A percentile compares a stretch with the other conserved stretches of the same genome.
phyloP scores from a whole-genome alignment of 1,140 invertebrate genomes.

The Thrips palmi region DNA sequence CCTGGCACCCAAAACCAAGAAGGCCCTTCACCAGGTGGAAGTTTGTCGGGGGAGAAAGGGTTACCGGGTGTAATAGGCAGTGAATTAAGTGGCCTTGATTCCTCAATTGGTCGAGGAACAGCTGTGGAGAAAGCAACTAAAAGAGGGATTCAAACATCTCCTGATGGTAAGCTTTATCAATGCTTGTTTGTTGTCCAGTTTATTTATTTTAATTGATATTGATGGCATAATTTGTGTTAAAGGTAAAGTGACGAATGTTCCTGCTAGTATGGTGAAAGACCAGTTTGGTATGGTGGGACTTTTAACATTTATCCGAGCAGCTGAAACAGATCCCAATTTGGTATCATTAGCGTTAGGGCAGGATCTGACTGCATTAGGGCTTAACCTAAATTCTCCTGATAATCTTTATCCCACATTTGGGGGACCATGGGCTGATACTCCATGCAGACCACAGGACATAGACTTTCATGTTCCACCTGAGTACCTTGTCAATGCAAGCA shows the following conservation, averaged over 20 bases:
- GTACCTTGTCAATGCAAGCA: conserved; percentile 88
- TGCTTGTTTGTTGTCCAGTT: not conserved
- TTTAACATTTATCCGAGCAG: conserved; percentile 90
- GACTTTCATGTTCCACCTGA: conserved; percentile 97
- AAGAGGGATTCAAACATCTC: conserved; percentile 81
- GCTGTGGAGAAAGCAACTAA: too few relatives aligned
- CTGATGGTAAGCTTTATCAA: conserved; percentile 50
- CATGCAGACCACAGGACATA: conserved; percentile 95
- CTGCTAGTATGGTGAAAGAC: conserved; percentile 93
- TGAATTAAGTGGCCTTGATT: too few relatives aligned
- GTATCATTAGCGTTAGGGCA: conserved; percentile 90
- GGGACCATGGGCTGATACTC: conserved; percentile 93
- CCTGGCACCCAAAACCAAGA: conserved; percentile 31
- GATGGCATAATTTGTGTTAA: conserved; percentile 16
- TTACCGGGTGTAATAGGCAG: conserved; percentile 30
- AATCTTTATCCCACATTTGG: conserved; percentile 93
- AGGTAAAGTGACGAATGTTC: conserved; percentile 94
- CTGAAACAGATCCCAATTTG: conserved; percentile 89
- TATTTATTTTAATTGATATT: conserved; percentile 9
- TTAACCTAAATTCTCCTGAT: conserved; percentile 95
- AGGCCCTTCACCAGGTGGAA: conserved; percentile 30
- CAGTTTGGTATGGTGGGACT: conserved; percentile 98
- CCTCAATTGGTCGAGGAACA: too few relatives aligned
- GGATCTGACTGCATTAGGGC: conserved; percentile 89
- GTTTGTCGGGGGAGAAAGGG: conserved; percentile 31